Conservation (phyloP, 2,888 invertebrate species). For the Macaria liturata region DNA sequence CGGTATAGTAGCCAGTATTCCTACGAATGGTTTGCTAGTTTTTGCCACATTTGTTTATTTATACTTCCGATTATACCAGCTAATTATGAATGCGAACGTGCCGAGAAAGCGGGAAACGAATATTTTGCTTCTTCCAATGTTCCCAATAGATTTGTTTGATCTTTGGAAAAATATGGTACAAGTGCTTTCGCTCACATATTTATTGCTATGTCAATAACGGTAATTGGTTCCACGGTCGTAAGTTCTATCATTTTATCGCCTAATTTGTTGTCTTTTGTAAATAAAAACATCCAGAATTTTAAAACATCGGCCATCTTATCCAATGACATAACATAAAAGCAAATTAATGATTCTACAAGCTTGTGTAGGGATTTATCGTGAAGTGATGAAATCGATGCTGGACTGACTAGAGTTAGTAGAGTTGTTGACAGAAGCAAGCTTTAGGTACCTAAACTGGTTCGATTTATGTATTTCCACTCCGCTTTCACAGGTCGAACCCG, state of each 20-base stretch:
- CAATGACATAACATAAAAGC: no score
- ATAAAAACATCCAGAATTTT: no score
- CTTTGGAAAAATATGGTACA: background rate
- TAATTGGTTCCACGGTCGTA: background rate
- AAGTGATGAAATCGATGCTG: conserved; percentile 3
- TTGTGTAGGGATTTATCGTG: background rate
- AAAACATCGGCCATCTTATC: no score
- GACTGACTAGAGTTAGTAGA: background rate
- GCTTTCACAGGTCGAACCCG: conserved; percentile 9
- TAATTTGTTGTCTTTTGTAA: no score
- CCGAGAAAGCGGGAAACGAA: conserved; percentile 11
- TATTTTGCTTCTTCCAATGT: background rate
- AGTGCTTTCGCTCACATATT: background rate
- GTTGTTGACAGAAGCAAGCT: conserved; percentile 7
- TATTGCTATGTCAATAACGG: background rate
- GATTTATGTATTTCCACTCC: conserved; percentile 4
- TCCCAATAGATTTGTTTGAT: background rate
- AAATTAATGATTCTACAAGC: no score
- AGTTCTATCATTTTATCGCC: no score
- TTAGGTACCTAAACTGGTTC: conserved; percentile 11
- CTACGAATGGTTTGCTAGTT: background rate
- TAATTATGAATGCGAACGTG: conserved; percentile 6
- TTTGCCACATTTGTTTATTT: conserved; percentile 12
- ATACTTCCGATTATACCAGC: conserved; percentile 14
- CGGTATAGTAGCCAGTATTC: conserved; percentile 18